Conservation (phyloP, 2,888 invertebrate genomes). For the Tridacna crocea region DNA sequence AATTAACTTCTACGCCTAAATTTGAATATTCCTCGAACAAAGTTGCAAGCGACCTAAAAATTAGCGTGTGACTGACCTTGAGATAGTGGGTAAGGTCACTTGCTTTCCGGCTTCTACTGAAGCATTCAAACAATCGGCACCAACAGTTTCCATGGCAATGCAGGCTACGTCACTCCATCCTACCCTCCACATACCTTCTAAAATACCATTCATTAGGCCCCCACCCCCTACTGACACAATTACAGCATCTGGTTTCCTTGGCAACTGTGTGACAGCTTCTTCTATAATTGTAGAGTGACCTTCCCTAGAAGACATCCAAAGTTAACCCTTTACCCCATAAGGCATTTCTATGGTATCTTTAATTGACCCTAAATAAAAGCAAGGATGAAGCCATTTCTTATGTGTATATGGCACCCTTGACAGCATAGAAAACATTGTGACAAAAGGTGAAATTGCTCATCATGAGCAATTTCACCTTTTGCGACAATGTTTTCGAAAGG, state of each 20-base stretch:
- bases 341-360: too few relatives aligned
- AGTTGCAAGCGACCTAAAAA: too few relatives aligned
- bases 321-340: not conserved
- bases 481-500: too few relatives aligned
- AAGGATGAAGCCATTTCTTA: too few relatives aligned
- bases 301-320: conserved; percentile 80
- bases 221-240: conserved; percentile 86
- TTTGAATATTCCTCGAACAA: too few relatives aligned
- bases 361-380: too few relatives aligned
- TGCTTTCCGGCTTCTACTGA: conserved; percentile 83
- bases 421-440: too few relatives aligned
- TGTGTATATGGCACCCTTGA: too few relatives aligned
- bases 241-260: conserved; percentile 83
- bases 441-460: too few relatives aligned
- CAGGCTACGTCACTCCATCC: conserved; percentile 84
- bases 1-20: too few relatives aligned
- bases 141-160: conserved; percentile 85
- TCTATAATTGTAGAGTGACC: conserved; percentile 84
- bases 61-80: conserved; percentile 76
- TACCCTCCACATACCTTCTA: conserved; percentile 78
- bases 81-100: conserved; percentile 83
- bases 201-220: conserved; percentile 84
- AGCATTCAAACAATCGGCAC: conserved; percentile 84
- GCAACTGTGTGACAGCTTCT: conserved; percentile 84
- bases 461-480: too few relatives aligned